Conservation (phyloP, 2,797 vertebrate genomes). For the Cichlasoma orientale region DNA sequence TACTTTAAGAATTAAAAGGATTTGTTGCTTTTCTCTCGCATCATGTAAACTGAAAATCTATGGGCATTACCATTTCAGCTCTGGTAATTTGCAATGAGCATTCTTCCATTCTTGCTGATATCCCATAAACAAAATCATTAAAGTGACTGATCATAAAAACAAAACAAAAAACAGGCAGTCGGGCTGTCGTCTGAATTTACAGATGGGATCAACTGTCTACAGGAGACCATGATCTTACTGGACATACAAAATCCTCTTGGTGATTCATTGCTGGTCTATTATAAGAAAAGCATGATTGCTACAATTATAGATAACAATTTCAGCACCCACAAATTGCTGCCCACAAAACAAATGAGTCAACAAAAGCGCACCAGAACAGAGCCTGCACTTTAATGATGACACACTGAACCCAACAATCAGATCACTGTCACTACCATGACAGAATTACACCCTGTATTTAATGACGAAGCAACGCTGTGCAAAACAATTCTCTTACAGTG, state of each 20-base stretch:
- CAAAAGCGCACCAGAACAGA: conserved; percentile 24
- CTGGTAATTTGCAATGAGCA: not conserved
- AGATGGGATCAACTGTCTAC: not conserved
- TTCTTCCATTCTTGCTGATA: not conserved
- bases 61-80: not conserved
- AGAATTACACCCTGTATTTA: conserved; percentile 51
- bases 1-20: not conserved
- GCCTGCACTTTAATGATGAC: conserved; percentile 25
- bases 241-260: not conserved
- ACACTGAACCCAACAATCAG: conserved; percentile 37
- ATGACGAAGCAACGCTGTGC: conserved; percentile 28
- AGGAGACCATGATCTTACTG: not conserved
- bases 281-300: conserved; percentile 23
- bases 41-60: not conserved
- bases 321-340: conserved; percentile 11
- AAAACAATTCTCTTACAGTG: conserved; percentile 8
- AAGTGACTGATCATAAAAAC: not conserved
- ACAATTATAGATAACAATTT: conserved; percentile 16
- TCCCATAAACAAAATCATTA: not conserved
- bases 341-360: conserved; percentile 17
- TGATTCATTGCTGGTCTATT: conserved; percentile 11
- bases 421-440: conserved; percentile 19
- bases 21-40: not conserved
- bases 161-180: not conserved
- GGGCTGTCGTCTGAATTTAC: fast-evolving